Conservation (phyloP, 2,888 invertebrate species). For the Drosophila limbata region DNA sequence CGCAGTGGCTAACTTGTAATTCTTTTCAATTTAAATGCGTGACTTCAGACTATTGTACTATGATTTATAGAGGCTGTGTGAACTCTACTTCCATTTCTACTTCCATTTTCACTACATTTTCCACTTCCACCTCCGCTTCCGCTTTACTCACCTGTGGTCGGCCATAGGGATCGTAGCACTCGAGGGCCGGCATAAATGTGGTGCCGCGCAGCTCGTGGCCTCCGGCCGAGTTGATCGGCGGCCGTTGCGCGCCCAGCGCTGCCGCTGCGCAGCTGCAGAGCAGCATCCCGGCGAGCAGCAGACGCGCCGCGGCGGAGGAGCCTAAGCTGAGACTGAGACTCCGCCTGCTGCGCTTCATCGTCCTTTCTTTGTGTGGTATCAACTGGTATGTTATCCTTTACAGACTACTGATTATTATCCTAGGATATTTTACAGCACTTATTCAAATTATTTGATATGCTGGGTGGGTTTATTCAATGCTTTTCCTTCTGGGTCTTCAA, state of each 20-base stretch:
- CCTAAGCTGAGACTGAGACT: slow-evolving; percentile 64
- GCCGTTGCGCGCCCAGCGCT: slow-evolving; percentile 57
- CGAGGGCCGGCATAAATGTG: slow-evolving; percentile 84
- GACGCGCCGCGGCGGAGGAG: slow-evolving; percentile 67
- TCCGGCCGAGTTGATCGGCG: slow-evolving; percentile 69
- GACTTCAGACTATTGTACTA: slow-evolving; percentile 20
- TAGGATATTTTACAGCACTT: slow-evolving; percentile 23
- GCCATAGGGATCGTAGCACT: slow-evolving; percentile 87
- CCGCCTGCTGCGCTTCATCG: slow-evolving; percentile 83
- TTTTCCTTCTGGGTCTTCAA: slow-evolving; percentile 17
- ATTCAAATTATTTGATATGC: slow-evolving; percentile 21
- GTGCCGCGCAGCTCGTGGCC: slow-evolving; percentile 74
- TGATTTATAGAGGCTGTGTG: slow-evolving; percentile 17
- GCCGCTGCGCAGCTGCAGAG: slow-evolving; percentile 55
- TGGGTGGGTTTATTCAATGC: slow-evolving; percentile 24
- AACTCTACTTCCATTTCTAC: not conserved
- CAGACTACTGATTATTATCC: slow-evolving; percentile 29
- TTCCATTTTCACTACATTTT: not conserved
- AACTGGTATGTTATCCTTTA: slow-evolving; percentile 22
- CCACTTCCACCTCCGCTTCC: not conserved
- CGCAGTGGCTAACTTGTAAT: slow-evolving; percentile 38
- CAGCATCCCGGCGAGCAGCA: slow-evolving; percentile 55
- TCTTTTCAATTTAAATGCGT: slow-evolving; percentile 59
- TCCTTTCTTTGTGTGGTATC: slow-evolving; percentile 9
- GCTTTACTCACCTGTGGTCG: slow-evolving; percentile 86